A percentile compares a stretch with the other conserved stretches of the same genome.
Conservation (phyloP, 2,797 vertebrate species). For the Uromys caudimaculatus region DNA sequence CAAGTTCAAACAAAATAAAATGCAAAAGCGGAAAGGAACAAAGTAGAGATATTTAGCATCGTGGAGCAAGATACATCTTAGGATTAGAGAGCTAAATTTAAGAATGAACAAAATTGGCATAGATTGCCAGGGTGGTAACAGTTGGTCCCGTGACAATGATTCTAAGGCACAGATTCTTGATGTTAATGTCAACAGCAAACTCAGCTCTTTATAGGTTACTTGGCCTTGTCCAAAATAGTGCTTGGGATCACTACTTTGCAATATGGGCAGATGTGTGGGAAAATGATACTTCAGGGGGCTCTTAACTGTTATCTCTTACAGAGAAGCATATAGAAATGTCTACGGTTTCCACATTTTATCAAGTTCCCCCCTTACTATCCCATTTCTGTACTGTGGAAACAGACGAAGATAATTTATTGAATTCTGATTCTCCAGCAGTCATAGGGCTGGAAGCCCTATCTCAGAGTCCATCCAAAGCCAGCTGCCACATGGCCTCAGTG, state of each 20-base stretch:
- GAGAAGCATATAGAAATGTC: background rate
- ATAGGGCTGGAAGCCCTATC: background rate
- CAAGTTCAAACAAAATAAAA: slow-evolving; percentile 32
- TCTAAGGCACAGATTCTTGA: background rate
- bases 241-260: background rate
- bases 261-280: too few species aligned
- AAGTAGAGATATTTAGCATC: background rate
- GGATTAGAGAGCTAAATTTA: background rate
- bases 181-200: too few species aligned
- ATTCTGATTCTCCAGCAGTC: slow-evolving; percentile 19
- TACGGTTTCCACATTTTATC: background rate
- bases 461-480: background rate
- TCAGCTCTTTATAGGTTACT: background rate
- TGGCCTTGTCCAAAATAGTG: background rate
- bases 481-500: background rate
- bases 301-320: background rate
- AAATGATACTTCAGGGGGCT: background rate
- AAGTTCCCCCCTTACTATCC: background rate
- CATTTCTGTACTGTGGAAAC: background rate
- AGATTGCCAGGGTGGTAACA: background rate
- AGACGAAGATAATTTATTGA: background rate
- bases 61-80: background rate
- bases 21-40: background rate
- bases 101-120: background rate
- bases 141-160: background rate